Conservation (phyloP, 1,140 invertebrate genomes). For the Drosophila rufa region DNA sequence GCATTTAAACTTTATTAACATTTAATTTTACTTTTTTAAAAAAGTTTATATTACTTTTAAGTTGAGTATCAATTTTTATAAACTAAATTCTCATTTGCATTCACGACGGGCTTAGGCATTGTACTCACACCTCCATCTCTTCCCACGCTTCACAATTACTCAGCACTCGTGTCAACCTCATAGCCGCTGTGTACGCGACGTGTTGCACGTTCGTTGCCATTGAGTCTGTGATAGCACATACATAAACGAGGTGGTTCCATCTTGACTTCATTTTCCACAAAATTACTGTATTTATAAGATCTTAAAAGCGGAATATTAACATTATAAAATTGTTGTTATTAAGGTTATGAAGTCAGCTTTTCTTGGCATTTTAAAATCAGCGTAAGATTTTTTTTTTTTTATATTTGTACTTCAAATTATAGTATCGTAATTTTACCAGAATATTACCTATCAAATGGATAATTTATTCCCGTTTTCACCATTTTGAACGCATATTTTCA, state of each 20-base stretch:
- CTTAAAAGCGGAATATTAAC: not conserved
- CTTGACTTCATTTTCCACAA: not conserved
- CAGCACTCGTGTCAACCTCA: constrained; percentile 5
- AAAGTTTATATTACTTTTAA: not conserved
- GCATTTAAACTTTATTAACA: too few species aligned
- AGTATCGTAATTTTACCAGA: not conserved
- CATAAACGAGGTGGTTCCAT: not conserved
- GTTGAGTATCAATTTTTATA: not conserved
- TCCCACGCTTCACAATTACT: constrained; percentile 10
- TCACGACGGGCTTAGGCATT: not conserved
- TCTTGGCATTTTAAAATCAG: not conserved
- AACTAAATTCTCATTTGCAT: not conserved
- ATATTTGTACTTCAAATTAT: not conserved
- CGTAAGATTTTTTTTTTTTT: not conserved
- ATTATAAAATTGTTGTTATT: not conserved
- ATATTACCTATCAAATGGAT: too few species aligned
- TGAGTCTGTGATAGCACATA: not conserved
- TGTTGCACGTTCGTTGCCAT: constrained; percentile 7
- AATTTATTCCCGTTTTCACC: not conserved
- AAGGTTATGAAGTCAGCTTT: not conserved
- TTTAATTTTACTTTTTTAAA: too few species aligned
- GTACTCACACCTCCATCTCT: constrained; percentile 6
- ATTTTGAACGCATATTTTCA: too few species aligned
- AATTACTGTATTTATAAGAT: not conserved
- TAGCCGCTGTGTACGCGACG: constrained; percentile 6